Base-by-base conservation (phyloP, 37 sponge, comb jelly and placozoan species). In the Tethya wilhelma region DNA sequence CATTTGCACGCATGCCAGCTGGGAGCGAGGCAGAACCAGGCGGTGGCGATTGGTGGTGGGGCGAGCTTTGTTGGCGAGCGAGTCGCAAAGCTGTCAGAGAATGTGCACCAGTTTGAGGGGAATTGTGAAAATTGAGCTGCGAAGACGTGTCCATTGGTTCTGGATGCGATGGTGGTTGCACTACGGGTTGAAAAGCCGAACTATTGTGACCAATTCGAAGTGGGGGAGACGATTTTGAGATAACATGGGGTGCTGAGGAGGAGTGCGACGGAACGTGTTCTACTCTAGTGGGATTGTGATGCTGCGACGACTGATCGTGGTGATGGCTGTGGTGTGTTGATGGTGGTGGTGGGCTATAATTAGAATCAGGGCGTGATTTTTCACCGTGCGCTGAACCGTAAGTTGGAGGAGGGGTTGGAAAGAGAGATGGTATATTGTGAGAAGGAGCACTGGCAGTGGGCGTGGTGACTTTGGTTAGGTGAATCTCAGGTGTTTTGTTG, bases 371-470 rank as follows among this genome's bases (percentile, higher is more conserved):
- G 23, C 41, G 62, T 39, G 22, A 44, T 38, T 28, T 43, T 41
- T 28, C 43, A 42, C 2, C 22, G 55, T 2, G 38, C 44, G 45
- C 2, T 70, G 71, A 45, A 70, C 25, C 38, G 38, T 5, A 19
- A 36, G 22, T 26, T 14, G 46, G 46, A 5, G 25, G 73, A 56
- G 53, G 73, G 29, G 56, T 12, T 6, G 6, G 56, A 56, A 31
- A 19, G 28, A 56, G 2, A 53, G 56, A 53, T 53, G 33, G 67
- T n/a, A 31, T 11, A 36, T 38, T n/a, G n/a, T n/a, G 22, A 19
- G 73, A 55, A 55, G 73, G 56, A 30, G 56, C 17, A 67, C 20
- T 64, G 64, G 45, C 34, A 20, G 40, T 37, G 33, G 65, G 65
- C 30, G 59, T 44, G 66, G 34, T 77, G 4, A 60, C 1, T 34